Conservation (phyloP, 2,113 vertebrate species). For the Microtus oregoni region DNA sequence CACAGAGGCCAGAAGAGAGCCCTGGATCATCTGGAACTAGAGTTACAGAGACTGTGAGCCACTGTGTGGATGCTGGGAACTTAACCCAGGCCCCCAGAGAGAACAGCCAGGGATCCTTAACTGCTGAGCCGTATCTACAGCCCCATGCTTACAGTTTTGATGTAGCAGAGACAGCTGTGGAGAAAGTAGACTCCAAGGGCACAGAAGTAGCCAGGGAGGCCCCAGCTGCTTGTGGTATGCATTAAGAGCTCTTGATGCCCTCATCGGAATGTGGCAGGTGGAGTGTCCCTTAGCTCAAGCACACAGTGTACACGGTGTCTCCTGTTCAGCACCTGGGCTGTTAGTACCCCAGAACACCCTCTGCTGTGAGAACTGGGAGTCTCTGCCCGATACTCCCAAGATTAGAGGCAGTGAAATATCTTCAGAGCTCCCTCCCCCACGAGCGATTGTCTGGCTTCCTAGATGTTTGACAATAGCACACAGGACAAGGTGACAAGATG, state of each 20-base stretch:
- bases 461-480: slow-evolving; percentile 8
- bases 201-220: not conserved
- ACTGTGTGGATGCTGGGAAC: not conserved
- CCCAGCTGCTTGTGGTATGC: fast-evolving
- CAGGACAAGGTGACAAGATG: not conserved
- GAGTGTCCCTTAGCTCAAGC: not conserved
- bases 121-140: not conserved
- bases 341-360: not conserved
- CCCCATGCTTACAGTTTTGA: not conserved
- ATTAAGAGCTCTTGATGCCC: too few species aligned
- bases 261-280: not conserved
- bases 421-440: slow-evolving; percentile 33
- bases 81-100: not conserved
- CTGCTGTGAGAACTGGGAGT: not conserved
- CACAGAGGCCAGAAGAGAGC: not conserved
- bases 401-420: not conserved
- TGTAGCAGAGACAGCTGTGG: not conserved
- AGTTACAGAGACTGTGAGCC: not conserved
- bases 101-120: not conserved
- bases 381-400: fast-evolving
- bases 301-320: not conserved
- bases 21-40: not conserved
- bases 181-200: not conserved
- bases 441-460: slow-evolving; percentile 66
- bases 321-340: not conserved